A percentile compares a stretch with the other conserved stretches of the same genome.
phyloP scores from a whole-genome alignment of 2,888 invertebrate species.

The Papilio gigon region DNA sequence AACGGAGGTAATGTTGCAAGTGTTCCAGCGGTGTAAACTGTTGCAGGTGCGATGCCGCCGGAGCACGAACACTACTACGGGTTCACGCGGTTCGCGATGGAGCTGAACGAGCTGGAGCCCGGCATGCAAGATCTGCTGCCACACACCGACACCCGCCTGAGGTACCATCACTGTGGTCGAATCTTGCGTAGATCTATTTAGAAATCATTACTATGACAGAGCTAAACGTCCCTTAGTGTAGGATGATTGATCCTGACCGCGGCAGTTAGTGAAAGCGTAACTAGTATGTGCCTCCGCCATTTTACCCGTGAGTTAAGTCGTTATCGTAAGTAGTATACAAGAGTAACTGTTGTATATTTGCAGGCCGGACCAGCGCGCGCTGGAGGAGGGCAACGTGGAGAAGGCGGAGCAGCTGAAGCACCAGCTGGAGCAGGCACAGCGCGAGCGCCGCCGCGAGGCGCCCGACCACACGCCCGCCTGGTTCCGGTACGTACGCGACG shows the following conservation, averaged over 20 bases:
- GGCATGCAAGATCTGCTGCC: constrained; percentile 84
- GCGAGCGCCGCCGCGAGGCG: constrained; percentile 85
- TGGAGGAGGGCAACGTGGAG: constrained; percentile 88
- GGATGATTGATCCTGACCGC: too few species aligned
- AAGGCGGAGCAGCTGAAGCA: constrained; percentile 88
- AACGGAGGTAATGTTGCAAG: too few species aligned
- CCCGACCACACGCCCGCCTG: constrained; percentile 77
- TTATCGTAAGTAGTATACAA: too few species aligned
- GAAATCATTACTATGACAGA: too few species aligned
- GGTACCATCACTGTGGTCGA: constrained; percentile 59
- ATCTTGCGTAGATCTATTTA: too few species aligned
- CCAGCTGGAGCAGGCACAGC: constrained; percentile 87
- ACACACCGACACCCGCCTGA: constrained; percentile 88
- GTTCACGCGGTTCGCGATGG: constrained; percentile 92
- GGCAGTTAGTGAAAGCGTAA: too few species aligned
- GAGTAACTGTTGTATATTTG: constrained; percentile 25
- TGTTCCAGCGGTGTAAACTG: too few species aligned
- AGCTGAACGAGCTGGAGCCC: constrained; percentile 89
- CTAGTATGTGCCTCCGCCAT: too few species aligned
- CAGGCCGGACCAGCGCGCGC: constrained; percentile 89
- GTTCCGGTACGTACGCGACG: constrained; percentile 83
- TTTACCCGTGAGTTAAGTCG: too few species aligned
- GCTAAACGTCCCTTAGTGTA: too few species aligned
- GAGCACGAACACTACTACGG: constrained; percentile 91
- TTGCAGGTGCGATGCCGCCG: constrained; percentile 88